A percentile compares a stretch with the other conserved stretches of the same genome.
Conservation (phyloP, 2,888 invertebrate species). For the Margaritifera margaritifera region DNA sequence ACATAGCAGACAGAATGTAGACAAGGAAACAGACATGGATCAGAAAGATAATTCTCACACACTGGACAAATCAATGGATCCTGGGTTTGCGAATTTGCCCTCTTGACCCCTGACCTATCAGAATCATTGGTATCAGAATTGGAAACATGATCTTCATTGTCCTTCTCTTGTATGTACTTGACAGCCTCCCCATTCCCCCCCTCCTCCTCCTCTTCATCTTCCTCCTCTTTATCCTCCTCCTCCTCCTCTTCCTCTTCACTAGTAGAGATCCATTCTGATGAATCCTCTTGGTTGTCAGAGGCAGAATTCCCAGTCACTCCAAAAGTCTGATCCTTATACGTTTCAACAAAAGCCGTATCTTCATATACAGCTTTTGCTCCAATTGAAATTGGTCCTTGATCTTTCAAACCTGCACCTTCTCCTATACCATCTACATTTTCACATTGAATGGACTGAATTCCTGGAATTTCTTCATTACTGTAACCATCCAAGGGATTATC, state of each 20-base stretch:
- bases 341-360: not conserved
- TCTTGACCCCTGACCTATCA: not conserved
- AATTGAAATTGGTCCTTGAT: too few relatives aligned
- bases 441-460: too few relatives aligned
- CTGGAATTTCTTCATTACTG: too few relatives aligned
- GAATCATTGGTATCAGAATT: not conserved
- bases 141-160: not conserved
- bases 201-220: not conserved
- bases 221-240: too few relatives aligned
- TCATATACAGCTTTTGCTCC: too few relatives aligned
- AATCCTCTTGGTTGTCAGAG: not conserved
- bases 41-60: too few relatives aligned
- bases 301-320: not conserved
- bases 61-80: too few relatives aligned
- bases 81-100: not conserved
- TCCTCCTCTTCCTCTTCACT: too few relatives aligned
- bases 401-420: too few relatives aligned
- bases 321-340: not conserved
- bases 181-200: not conserved
- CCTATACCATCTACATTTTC: too few relatives aligned
- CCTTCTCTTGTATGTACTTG: not conserved
- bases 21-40: too few relatives aligned
- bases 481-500: too few relatives aligned
- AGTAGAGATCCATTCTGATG: not conserved
- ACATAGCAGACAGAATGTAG: not conserved